Base-by-base conservation (phyloP, 2,113 vertebrate genomes). In the Pygoscelis adeliae region DNA sequence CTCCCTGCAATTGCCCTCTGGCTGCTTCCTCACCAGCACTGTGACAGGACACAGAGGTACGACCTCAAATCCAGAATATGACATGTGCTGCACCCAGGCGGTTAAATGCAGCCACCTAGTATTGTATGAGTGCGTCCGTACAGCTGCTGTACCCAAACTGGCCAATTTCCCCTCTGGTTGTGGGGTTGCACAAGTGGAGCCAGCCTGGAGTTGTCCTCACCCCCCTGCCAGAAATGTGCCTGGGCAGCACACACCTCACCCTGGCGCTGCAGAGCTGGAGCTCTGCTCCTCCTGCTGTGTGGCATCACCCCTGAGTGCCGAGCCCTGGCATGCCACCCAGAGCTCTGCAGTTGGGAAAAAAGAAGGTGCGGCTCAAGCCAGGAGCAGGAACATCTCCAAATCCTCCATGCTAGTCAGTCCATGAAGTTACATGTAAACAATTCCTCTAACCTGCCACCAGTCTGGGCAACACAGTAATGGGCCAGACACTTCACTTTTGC, bases 201-300 rank as follows among this genome's bases (percentile, higher is more conserved):
- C 59, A 56, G 62, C 34, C 20, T 36, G 53, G 10, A 46, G 36
- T 3, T 52, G 80, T 38, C 17, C 32, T 72, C 11, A 22, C 8
- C 9, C 1, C 7, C 1, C 13, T 9, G 4, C 46, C 55, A 70
- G 50, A 34, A 46, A 6, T 0, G 0, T 6, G 25, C 53, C 52
- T 1, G 6, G 74, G 76, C 90, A 76, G 69, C 42, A 29, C 46
- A 10, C 1, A 0, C 26, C 29, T 52, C 2, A 1, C 13, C 26
- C 52, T 0, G 1, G 18, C 1, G 4, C 50, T 27, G n/a, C 3
- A 0, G 7, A 44, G 56, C 62, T 11, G 38, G 16, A 61, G n/a
- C 46, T 59, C 79, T 47, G 72, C 61, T 22, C 34, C 1, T 27
- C 40, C 65, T 53, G 67, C 44, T 6, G 9, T 6, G 42, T 30